Evolutionary conservation across 1,140 invertebrate species (phyloP), one percentile per base, ranked within the genome.

Genomic region (Laupala kohalensis): DNA sequence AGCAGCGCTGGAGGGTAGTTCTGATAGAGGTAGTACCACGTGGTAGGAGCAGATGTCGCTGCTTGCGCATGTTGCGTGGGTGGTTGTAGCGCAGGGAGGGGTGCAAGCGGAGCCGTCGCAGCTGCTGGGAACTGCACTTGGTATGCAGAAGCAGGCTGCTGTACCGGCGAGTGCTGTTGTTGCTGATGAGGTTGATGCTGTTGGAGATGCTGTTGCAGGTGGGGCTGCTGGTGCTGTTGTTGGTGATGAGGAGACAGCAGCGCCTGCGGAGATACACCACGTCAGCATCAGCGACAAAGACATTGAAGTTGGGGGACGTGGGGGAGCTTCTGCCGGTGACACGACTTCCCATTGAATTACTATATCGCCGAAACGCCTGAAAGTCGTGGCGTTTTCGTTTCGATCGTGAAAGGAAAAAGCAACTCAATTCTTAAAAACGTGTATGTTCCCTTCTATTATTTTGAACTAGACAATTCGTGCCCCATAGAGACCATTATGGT

Each of bases 1-100:
- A 85, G 76, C 19, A 84, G 75, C 0, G 83, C 83, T 3, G 84
- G 83, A 76, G 37, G 19, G 37, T 53, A 53, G 37, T 19, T 19
- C 37, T 9, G 37, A 4, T 53, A 53, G 9, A 53, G 37, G 37
- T 53, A 53, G 37, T 53, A 53, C 37, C 37, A 53, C 9, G 37
- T 53, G 37, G 37, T 19, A 19, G 37, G 37, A 9, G 37, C 37
- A 2, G 37, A 83, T 84, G 19, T 83, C 27, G 74, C 78, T 64
- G 27, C 69, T 13, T 2, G 69, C 28, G 70, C 26, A 6, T 30
- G 67, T 25, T 69, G 24, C 1, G 70, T 71, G 30, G 24, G 29
- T 69, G 69, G 28, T 24, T 69, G 19, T 25, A 25, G 37, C 37
- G 37, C 37, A 9, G 9, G 37, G 9, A 68, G 19, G 19, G 25